Evolutionary conservation across 2,888 invertebrate species (phyloP).

Genomic region (Oxyteleia sp.): DNA sequence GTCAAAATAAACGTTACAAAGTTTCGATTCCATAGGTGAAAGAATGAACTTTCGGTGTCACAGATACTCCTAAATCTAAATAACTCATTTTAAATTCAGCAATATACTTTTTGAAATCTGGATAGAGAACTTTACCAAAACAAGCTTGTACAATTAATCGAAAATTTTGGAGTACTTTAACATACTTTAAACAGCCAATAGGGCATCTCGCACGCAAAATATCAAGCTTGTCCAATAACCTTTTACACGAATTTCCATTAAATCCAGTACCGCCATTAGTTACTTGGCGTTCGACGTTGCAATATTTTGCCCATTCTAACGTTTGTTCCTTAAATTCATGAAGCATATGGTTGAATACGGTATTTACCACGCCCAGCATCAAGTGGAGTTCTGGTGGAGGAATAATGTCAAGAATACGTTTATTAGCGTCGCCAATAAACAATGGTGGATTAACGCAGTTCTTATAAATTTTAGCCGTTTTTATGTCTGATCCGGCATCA

Average conservation of each 20-base stretch:
- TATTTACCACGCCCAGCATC: constrained; percentile 45
- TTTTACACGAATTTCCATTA: constrained; percentile 42
- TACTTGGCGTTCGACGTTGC: constrained; percentile 36
- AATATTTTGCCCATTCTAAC: constrained; percentile 26
- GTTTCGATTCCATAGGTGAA: too few species aligned
- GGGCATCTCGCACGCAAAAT: constrained; percentile 25
- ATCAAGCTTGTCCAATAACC: constrained; percentile 43
- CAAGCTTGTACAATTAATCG: constrained; percentile 36
- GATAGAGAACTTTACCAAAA: constrained; percentile 30
- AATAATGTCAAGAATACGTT: constrained; percentile 24
- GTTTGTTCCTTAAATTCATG: constrained; percentile 37
- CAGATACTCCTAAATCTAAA: constrained; percentile 2
- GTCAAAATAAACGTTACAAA: too few species aligned
- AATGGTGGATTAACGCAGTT: constrained; percentile 38
- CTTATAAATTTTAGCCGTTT: constrained; percentile 17
- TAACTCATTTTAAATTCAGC: constrained; percentile 33
- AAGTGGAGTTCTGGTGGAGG: constrained; percentile 39
- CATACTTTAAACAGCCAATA: constrained; percentile 30
- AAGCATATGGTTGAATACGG: constrained; percentile 35
- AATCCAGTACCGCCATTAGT: constrained; percentile 28
- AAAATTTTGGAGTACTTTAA: constrained; percentile 38
- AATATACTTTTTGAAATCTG: constrained; percentile 30
- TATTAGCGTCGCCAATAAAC: background rate
- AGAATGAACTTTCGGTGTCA: constrained; percentile 19
- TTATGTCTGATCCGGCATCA: constrained; percentile 1